Evolutionary conservation across 2,888 invertebrate genomes (phyloP), one percentile per base, ranked within the genome.

Genomic region (Strigamia maritima): DNA sequence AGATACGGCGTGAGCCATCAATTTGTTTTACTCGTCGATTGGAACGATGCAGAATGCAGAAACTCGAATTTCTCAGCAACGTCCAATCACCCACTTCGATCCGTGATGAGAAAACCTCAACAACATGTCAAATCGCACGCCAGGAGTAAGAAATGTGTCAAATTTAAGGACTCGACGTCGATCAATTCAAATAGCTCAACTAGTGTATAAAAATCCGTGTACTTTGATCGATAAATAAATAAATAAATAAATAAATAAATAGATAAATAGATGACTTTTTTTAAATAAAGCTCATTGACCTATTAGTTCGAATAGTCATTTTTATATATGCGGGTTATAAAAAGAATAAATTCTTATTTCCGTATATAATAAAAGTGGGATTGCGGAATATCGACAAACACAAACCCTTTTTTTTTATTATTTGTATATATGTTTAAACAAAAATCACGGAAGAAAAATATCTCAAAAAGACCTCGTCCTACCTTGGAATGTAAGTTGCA

Each of bases 1-100:
- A 8, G 78, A 3, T 78, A 78, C 78, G 78, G 78, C 31, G 60
- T 78, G 14, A 78, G 78, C 31, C 78, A n/a, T n/a, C n/a, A 78
- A 24, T 78, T 78, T 19, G 78, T 78, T 3, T 65, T 78, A n/a
- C 19, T 78, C 14, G 65, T 78, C 28, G 78, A 78, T 24, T 35
- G 40, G 35, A 35, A 75, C 40, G 78, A 31, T 35, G 78, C 31
- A n/a, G 77, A 40, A 16, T 40, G 28, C n/a, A 6, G 44, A 26
- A 60, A n/a, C 24, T 31, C 60, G 12, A 28, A 28, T 16, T 31
- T 65, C 60, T 12, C 65, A 4, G 24, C 22, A 3, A 24, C 60
- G 10, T 22, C 54, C 14, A 31, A n/a, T 28, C n/a, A 38, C 28
- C 65, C 40, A 19, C 38, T 38, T 35, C 28, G 78, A 22, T 78